phyloP scores from a whole-genome alignment of 1,140 invertebrate genomes.

The Asbolus verrucosus region DNA sequence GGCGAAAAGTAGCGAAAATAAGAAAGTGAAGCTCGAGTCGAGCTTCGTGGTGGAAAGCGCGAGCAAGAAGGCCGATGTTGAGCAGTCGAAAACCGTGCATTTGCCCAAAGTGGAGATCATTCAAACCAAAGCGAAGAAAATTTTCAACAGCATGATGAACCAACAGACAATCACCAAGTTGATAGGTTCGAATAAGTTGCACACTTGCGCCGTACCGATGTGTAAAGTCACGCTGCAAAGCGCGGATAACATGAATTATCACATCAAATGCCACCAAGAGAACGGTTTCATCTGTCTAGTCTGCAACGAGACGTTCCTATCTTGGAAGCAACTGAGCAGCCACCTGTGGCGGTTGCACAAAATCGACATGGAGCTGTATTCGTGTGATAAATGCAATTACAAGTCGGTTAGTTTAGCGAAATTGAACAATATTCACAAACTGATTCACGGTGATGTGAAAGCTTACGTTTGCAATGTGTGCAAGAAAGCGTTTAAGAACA shows the following conservation, averaged over 20 bases:
- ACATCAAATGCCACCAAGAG: slow-evolving; percentile 73
- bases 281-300: slow-evolving; percentile 75
- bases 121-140: slow-evolving; percentile 55
- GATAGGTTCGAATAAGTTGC: slow-evolving; percentile 48
- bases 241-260: slow-evolving; percentile 68
- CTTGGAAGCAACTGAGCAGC: slow-evolving; percentile 74
- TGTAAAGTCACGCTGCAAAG: slow-evolving; percentile 66
- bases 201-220: slow-evolving; percentile 58
- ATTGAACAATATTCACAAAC: slow-evolving; percentile 76
- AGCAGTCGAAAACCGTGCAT: slow-evolving; percentile 9
- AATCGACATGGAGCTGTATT: slow-evolving; percentile 81
- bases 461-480: slow-evolving; percentile 75
- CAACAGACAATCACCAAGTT: slow-evolving; percentile 51
- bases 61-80: not conserved
- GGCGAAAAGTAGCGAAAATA: slow-evolving; percentile 52
- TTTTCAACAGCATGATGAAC: too few relatives aligned
- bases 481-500: slow-evolving; percentile 82
- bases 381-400: slow-evolving; percentile 75
- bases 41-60: not conserved
- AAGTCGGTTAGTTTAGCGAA: slow-evolving; percentile 74
- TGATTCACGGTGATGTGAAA: slow-evolving; percentile 75
- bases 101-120: slow-evolving; percentile 51
- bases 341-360: slow-evolving; percentile 83
- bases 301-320: slow-evolving; percentile 69
- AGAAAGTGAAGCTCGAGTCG: not conserved